These are phyloP conservation scores for Callaeas wilsoni DNA, from an alignment of 2,113 vertebrate genomes.

Conservation along the genomic window DNA sequence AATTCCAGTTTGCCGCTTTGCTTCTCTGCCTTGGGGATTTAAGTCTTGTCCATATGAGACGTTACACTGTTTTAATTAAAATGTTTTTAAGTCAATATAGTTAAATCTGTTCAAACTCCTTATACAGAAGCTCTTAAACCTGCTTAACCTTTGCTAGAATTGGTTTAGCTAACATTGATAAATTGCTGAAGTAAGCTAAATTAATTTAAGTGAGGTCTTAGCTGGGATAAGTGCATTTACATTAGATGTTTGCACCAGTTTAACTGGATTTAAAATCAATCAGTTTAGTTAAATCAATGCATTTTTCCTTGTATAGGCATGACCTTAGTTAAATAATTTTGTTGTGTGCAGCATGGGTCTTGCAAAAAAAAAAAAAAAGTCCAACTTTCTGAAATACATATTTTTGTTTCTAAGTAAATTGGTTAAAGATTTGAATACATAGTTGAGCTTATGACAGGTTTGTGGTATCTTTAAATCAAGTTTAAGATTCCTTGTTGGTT, in stretches of 20 bases:
- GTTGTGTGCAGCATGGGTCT: not conserved
- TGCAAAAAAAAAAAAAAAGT: not conserved
- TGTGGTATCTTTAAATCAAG: not conserved
- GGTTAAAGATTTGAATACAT: not conserved
- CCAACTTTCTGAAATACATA: not conserved
- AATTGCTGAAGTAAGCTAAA: slow-evolving; percentile 58
- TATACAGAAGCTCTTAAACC: slow-evolving; percentile 41
- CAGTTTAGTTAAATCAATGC: slow-evolving; percentile 24
- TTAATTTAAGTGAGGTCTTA: slow-evolving; percentile 50
- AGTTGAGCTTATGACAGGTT: not conserved
- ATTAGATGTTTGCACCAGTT: slow-evolving; percentile 43
- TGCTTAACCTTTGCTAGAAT: slow-evolving; percentile 48
- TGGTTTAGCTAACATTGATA: slow-evolving; percentile 45
- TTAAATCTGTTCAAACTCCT: slow-evolving; percentile 27
- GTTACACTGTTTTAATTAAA: slow-evolving; percentile 34
- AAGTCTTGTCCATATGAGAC: not conserved
- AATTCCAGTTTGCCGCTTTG: not conserved
- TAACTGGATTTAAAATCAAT: slow-evolving; percentile 51
- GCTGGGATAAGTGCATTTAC: slow-evolving; percentile 37
- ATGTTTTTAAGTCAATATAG: slow-evolving; percentile 33
- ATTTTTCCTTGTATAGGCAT: slow-evolving; percentile 24
- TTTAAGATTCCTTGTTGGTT: not conserved
- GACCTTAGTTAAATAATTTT: slow-evolving; percentile 30
- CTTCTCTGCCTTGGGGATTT: not conserved
- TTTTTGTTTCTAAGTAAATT: not conserved